Conservation (phyloP, 2,113 vertebrate genomes). For the Dasypus novemcinctus region DNA sequence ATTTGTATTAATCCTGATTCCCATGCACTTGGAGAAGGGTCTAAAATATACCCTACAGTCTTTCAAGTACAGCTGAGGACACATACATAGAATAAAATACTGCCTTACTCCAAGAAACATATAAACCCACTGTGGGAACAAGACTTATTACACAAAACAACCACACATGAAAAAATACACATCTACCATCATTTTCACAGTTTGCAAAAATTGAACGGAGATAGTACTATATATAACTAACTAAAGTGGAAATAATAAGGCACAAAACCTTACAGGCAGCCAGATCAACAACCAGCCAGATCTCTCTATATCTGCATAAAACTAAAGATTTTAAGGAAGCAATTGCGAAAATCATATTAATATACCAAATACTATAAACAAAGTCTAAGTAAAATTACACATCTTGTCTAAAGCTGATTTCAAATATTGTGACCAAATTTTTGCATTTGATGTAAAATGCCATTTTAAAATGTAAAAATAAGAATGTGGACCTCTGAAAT, state of each 20-base stretch:
- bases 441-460: slow-evolving; percentile 48
- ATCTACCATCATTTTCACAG: background rate
- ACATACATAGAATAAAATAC: background rate
- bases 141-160: background rate
- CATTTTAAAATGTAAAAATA: slow-evolving; percentile 64
- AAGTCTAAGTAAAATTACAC: slow-evolving; percentile 57
- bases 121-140: background rate
- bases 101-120: background rate
- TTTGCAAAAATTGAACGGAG: background rate
- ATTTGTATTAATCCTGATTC: background rate
- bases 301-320: background rate
- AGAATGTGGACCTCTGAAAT: slow-evolving; percentile 67
- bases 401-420: slow-evolving; percentile 70
- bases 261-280: background rate
- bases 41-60: background rate
- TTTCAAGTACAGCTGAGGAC: background rate
- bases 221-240: background rate
- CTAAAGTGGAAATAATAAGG: background rate
- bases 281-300: background rate
- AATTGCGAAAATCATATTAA: background rate
- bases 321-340: background rate
- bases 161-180: background rate
- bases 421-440: slow-evolving; percentile 56
- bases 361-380: background rate
- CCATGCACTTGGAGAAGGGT: background rate